phyloP scores from a whole-genome alignment of 2,113 vertebrate genomes.

The Alosa alosa region DNA sequence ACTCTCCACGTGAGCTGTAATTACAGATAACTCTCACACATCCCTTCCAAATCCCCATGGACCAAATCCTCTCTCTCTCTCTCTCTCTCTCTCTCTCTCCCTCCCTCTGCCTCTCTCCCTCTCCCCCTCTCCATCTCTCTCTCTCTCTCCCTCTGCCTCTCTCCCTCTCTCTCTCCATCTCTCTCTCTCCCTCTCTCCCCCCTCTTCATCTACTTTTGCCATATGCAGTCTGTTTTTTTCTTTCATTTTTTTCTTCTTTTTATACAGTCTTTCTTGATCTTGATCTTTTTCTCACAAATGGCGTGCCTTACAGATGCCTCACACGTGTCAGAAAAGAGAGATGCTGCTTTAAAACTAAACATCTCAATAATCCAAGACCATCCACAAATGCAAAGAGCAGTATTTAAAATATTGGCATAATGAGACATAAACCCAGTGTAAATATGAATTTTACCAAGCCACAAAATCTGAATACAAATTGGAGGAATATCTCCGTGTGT shows the following conservation, averaged over 20 bases:
- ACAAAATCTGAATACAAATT: too few relatives aligned
- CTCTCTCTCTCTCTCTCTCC: background rate
- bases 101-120: background rate
- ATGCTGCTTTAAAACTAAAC: background rate
- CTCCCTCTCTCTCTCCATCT: background rate
- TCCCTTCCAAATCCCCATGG: background rate
- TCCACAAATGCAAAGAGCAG: too few relatives aligned
- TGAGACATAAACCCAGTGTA: too few relatives aligned
- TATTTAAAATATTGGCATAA: too few relatives aligned
- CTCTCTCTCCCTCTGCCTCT: background rate
- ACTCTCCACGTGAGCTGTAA: background rate
- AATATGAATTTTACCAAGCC: too few relatives aligned
- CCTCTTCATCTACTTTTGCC: background rate
- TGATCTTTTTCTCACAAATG: background rate
- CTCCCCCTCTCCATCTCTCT: background rate
- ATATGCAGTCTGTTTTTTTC: background rate
- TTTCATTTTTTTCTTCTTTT: background rate
- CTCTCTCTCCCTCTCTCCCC: background rate
- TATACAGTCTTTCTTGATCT: background rate
- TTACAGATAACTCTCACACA: slow-evolving; percentile 10
- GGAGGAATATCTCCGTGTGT: background rate
- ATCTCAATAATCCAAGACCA: too few relatives aligned
- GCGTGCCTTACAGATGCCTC: background rate
- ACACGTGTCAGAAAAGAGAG: background rate
- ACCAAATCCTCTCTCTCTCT: background rate